Evolutionary conservation across 30 jellyfish, hydroid and myxozoan species (phyloP), one percentile per base, ranked within the genome.

Genomic region (Aurelia sp.): DNA sequence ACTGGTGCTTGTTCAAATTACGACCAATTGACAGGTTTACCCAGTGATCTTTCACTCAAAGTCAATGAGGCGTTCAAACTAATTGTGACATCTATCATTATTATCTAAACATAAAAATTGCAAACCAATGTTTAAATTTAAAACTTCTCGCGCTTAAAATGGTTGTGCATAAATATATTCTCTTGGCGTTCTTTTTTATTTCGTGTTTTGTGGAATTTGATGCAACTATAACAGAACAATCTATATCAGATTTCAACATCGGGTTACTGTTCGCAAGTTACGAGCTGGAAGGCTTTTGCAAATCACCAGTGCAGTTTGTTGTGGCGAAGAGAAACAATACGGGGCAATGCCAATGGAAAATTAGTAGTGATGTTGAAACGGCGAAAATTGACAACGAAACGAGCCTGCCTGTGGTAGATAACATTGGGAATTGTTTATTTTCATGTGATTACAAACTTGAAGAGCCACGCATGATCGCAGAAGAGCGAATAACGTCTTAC

Each of bases 271-370:
- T 82, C 63, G 79, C 92, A 27, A 50, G 62, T 55, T 68, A 82
- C 41, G 72, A 59, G 58, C 38, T 82, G 22, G 92, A 61, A 12
- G 47, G 64, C 51, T 18, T 82, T 4, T 82, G 92, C 80, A 82
- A 68, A 20, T 82, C 92, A 16, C 92, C 92, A 7, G 92, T 69
- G 44, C 92, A 82, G 4, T 82, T 82, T 58, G 92, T 61, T 27
- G 61, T 82, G 80, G 92, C 92, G 15, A 82, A 82, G 62, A 69
- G 60, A 11, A 69, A 60, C 72, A 69, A 71, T 50, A 8, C 84
- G 17, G 86, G 72, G 4, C 67, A 24, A 8, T 82, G 92, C 80
- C 72, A 70, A 58, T 82, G 92, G 92, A 19, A 52, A 27, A 70
- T 82, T 20, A 78, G 80, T 16, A 70, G 19, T 51, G 86, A 82